Evolutionary conservation across 2,888 invertebrate species (phyloP), one percentile per base, ranked within the genome.

Genomic region (Tinea trinotella): DNA sequence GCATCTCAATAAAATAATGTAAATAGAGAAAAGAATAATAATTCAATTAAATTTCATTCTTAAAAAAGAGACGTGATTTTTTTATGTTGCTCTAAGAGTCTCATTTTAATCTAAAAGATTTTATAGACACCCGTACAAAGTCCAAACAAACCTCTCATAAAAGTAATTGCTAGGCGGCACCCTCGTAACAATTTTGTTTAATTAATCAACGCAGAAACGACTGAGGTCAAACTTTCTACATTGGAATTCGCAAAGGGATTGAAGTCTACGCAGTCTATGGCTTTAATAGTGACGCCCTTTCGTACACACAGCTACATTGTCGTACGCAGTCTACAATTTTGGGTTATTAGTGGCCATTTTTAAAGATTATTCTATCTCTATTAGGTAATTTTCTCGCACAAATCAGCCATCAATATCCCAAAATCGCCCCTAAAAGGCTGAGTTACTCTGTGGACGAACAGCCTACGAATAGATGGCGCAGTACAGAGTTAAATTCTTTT

Each of bases 171-270:
- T 24, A 24, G 24, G 50, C 50, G 54, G 52, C 54, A 57, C 60
- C 56, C 55, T 58, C 57, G 57, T 57, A 35, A 57, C 58, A 61
- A 61, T 63, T 63, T 61, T 60, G 60, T 60, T 61, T 59, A 64
- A 62, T 64, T 62, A 61, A 64, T 60, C 59, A 59, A 46, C 48
- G 5, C 24, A 24, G 50, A 24, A 48, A 50, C 50, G 50, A 22
- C 50, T 24, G 24, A n/a, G 50, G 50, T 50, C 50, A 50, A 46
- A 50, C 50, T 50, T 24, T 20, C 24, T 50, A 50, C 46, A 19
- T 46, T 19, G 17, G 46, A 46, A 46, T 19, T 46, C 46, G 46
- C 46, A 46, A 46, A 46, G 46, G 46, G 46, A 46, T 46, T 46
- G 46, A n/a, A 46, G 2, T 46, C 46, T 40, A 40, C 40, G 5